Evolutionary conservation across 2,113 vertebrate genomes (phyloP).

Genomic region (Psilopsiagon aurifrons): DNA sequence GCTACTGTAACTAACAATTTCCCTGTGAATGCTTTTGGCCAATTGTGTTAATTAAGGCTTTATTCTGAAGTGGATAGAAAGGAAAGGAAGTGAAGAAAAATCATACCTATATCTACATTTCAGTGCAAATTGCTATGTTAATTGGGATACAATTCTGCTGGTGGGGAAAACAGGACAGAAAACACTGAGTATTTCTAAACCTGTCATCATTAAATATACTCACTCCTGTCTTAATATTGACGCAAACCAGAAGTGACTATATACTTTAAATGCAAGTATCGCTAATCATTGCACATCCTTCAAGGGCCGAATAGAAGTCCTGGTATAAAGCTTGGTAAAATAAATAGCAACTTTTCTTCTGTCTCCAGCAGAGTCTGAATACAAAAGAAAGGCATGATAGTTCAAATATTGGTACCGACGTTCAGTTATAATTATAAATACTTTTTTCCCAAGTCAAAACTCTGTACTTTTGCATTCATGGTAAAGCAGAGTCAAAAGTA

Average conservation of each 20-base stretch:
- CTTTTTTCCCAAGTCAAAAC: background rate
- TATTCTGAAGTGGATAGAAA: slow-evolving; percentile 22
- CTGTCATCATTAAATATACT: slow-evolving; percentile 30
- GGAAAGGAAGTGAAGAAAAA: slow-evolving; percentile 29
- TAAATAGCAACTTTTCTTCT: background rate
- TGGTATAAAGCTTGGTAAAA: slow-evolving; percentile 4
- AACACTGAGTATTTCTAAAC: slow-evolving; percentile 43
- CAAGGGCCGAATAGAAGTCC: background rate
- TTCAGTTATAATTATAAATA: background rate
- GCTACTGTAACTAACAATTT: background rate
- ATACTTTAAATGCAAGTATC: slow-evolving; percentile 35
- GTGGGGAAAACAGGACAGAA: slow-evolving; percentile 11
- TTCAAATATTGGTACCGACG: background rate
- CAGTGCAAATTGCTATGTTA: slow-evolving; percentile 45
- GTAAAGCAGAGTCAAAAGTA: background rate
- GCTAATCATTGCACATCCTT: background rate
- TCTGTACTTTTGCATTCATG: background rate
- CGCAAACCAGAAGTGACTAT: slow-evolving; percentile 48
- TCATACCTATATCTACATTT: slow-evolving; percentile 33
- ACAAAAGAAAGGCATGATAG: background rate
- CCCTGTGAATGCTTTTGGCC: background rate
- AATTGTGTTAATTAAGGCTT: slow-evolving; percentile 25
- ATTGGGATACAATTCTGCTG: slow-evolving; percentile 27
- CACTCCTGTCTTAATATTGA: slow-evolving; percentile 33
- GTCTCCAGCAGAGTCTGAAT: background rate